Conservation (phyloP, 2,113 vertebrate genomes). For the Dipodomys spectabilis region DNA sequence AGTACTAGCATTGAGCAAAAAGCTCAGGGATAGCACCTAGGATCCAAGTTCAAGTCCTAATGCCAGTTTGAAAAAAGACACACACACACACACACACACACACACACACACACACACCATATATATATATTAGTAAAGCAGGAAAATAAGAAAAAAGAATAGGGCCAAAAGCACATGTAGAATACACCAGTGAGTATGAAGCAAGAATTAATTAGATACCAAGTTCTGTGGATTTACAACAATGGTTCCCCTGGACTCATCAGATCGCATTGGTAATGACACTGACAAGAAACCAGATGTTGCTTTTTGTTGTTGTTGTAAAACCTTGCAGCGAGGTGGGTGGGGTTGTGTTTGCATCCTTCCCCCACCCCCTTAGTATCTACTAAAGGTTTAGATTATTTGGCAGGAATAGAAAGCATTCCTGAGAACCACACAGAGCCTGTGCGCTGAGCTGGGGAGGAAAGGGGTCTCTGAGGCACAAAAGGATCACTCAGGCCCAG, state of each 20-base stretch:
- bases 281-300: constrained; percentile 76
- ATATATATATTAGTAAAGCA: background rate
- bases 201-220: constrained; percentile 12
- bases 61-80: too few relatives aligned
- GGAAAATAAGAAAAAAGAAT: background rate
- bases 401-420: constrained; percentile 46
- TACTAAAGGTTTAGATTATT: constrained; percentile 27
- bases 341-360: background rate
- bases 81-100: too few relatives aligned
- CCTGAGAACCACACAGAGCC: background rate
- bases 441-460: background rate
- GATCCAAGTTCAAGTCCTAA: too few relatives aligned
- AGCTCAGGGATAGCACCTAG: too few relatives aligned
- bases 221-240: background rate
- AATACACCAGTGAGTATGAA: background rate
- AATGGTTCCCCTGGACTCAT: constrained; percentile 24
- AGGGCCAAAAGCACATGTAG: background rate
- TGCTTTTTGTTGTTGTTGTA: constrained; percentile 34
- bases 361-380: background rate
- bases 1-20: too few relatives aligned
- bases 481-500: background rate
- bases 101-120: too few relatives aligned
- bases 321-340: constrained; percentile 1
- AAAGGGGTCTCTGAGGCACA: constrained; percentile 49
- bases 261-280: constrained; percentile 43